Evolutionary conservation across 2,797 vertebrate species (phyloP).

Genomic region (Hydrolagus colliei): DNA sequence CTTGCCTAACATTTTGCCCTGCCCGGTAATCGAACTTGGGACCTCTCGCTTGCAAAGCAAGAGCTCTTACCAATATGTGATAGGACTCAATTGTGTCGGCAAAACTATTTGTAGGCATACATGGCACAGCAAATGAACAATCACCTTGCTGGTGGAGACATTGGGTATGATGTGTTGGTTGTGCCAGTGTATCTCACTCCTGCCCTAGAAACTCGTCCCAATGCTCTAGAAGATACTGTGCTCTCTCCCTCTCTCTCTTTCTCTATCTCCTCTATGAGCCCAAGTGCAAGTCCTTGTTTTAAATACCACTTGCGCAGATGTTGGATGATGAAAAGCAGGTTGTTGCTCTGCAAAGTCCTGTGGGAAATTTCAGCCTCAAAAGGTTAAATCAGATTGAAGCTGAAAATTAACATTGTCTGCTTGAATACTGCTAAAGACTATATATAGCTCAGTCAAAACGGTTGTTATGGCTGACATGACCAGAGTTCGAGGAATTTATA

Average conservation of each 20-base stretch:
- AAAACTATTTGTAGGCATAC: too few species aligned
- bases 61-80: too few species aligned
- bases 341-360: conserved; percentile 24
- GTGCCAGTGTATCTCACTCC: too few species aligned
- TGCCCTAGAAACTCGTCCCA: too few species aligned
- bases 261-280: conserved; percentile 8
- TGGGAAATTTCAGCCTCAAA: conserved; percentile 32
- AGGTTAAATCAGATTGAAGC: conserved; percentile 31
- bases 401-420: conserved; percentile 28
- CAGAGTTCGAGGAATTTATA: conserved; percentile 1
- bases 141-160: too few species aligned
- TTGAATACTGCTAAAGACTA: conserved; percentile 29
- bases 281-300: neutral
- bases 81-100: too few species aligned
- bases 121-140: too few species aligned
- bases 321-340: conserved; percentile 26
- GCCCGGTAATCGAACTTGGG: too few species aligned
- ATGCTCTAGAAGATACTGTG: too few species aligned
- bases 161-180: too few species aligned
- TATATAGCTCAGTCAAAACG: conserved; percentile 23
- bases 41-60: too few species aligned
- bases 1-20: too few species aligned
- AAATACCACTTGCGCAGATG: conserved; percentile 27
- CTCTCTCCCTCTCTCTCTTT: neutral
- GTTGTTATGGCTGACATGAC: conserved; percentile 29